phyloP scores from a whole-genome alignment of 2,113 vertebrate genomes.

The Cyphomyrus discorhynchus region DNA sequence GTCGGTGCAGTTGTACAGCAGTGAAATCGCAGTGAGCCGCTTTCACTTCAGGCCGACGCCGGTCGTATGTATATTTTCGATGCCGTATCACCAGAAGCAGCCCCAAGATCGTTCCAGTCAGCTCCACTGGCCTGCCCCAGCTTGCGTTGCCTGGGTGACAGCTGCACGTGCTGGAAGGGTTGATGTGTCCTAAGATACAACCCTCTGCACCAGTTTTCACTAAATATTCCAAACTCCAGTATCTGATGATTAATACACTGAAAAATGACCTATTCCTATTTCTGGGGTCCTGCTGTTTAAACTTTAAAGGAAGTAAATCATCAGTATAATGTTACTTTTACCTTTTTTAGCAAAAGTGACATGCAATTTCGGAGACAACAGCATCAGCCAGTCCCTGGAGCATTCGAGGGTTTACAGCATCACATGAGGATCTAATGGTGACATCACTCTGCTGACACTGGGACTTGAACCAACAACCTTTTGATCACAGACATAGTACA shows the following conservation, averaged over 20 bases:
- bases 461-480: neutral
- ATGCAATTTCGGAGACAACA: neutral
- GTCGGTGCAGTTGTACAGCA: neutral
- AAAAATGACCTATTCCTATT: neutral
- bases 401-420: neutral
- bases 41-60: neutral
- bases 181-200: neutral
- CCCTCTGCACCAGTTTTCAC: neutral
- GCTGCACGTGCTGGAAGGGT: neutral
- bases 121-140: neutral
- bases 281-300: neutral
- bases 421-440: neutral
- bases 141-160: neutral
- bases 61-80: neutral
- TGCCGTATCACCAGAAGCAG: constrained; percentile 37
- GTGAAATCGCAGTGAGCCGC: neutral
- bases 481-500: neutral
- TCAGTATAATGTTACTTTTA: neutral
- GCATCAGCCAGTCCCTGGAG: neutral
- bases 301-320: neutral
- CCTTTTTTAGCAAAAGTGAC: neutral
- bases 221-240: neutral
- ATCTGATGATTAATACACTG: neutral
- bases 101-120: constrained; percentile 52
- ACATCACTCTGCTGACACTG: neutral